phyloP scores from a whole-genome alignment of 2,797 vertebrate species.

The Allobates femoralis region DNA sequence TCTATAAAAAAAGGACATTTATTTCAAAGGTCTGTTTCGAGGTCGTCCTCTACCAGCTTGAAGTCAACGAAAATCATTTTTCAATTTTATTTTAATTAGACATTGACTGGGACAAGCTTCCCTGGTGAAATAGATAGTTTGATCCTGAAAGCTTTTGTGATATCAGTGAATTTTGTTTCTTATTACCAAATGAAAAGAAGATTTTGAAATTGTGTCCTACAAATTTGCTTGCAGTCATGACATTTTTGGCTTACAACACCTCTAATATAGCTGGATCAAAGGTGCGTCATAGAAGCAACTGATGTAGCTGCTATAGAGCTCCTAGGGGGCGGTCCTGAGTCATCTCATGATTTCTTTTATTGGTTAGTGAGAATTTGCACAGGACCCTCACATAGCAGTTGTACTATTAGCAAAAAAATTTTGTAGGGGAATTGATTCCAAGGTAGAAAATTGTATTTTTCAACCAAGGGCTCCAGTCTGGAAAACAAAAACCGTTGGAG shows the following conservation, averaged over 20 bases:
- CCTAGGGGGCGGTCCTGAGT: neutral
- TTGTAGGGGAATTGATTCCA: too few species aligned
- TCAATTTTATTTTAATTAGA: constrained; percentile 47
- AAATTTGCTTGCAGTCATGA: neutral
- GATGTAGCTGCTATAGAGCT: neutral
- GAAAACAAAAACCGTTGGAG: too few species aligned
- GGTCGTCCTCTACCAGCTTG: constrained; percentile 23
- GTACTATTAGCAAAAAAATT: neutral
- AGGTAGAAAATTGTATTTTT: too few species aligned
- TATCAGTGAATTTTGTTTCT: neutral
- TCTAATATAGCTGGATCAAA: neutral
- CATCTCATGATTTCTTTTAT: neutral
- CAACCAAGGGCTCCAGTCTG: too few species aligned
- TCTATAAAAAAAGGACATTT: constrained; percentile 35
- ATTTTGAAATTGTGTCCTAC: neutral
- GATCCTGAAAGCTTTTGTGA: neutral
- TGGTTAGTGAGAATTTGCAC: neutral
- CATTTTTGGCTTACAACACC: neutral
- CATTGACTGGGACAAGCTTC: neutral
- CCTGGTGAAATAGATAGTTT: neutral
- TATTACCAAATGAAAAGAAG: neutral
- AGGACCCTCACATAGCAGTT: neutral
- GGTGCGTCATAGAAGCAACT: neutral
- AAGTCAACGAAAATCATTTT: constrained; percentile 31
- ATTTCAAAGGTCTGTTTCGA: constrained; percentile 36